phyloP scores from a whole-genome alignment of 2,797 vertebrate genomes.

The Todus mexicanus region DNA sequence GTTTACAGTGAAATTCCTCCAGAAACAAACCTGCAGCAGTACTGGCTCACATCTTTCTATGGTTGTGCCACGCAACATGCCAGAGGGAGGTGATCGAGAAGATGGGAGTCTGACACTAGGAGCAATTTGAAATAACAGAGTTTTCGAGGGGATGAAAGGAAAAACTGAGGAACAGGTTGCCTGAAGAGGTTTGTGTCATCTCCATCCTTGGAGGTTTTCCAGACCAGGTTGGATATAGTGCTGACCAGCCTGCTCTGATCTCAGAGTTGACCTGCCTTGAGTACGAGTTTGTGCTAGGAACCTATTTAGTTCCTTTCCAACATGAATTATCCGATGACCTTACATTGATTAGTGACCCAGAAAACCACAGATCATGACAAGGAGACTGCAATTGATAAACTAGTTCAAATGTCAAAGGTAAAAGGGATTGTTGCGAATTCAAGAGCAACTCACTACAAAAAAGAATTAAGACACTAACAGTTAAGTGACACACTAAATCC shows the following conservation, averaged over 20 bases:
- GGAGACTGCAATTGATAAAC: background rate
- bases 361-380: background rate
- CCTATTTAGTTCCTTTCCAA: background rate
- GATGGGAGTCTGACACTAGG: background rate
- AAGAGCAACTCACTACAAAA: background rate
- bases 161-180: background rate
- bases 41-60: background rate
- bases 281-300: background rate
- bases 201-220: background rate
- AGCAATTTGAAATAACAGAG: background rate
- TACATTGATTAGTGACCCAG: background rate
- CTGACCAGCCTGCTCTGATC: background rate
- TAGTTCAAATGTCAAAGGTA: background rate
- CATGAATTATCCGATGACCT: background rate
- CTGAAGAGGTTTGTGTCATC: background rate
- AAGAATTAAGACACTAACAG: background rate
- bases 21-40: background rate
- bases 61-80: background rate
- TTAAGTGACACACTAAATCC: background rate
- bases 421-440: background rate
- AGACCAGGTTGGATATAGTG: background rate
- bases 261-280: background rate
- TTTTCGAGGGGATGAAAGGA: background rate
- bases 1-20: background rate
- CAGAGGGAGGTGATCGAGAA: rapidly evolving